A percentile compares a stretch with the other conserved stretches of the same genome.
These are phyloP conservation scores for Anarhynchus alexandrinus DNA, from an alignment of 2,113 vertebrate species.

Conservation along the genomic window DNA sequence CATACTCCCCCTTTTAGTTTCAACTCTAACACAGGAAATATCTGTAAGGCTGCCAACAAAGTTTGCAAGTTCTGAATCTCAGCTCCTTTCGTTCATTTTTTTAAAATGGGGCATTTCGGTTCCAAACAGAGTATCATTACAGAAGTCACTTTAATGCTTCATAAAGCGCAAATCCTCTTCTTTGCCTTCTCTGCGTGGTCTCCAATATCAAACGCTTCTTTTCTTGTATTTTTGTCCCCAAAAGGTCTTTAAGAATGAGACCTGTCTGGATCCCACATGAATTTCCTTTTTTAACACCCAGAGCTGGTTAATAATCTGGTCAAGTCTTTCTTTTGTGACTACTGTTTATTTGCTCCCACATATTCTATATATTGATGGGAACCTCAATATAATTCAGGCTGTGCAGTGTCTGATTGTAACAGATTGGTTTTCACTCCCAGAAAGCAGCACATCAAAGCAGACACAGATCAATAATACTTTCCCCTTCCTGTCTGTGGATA, in stretches of 20 bases:
- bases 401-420: slow-evolving; percentile 40
- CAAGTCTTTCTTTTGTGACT: slow-evolving; percentile 26
- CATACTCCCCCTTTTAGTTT: neutral
- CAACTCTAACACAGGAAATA: neutral
- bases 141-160: slow-evolving; percentile 25
- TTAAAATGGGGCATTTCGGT: neutral
- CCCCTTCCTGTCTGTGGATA: neutral
- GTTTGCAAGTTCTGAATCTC: neutral
- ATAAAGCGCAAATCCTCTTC: slow-evolving; percentile 25
- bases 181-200: slow-evolving; percentile 41
- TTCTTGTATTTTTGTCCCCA: slow-evolving; percentile 37
- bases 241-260: slow-evolving; percentile 47
- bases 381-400: slow-evolving; percentile 49
- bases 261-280: slow-evolving; percentile 29
- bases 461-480: slow-evolving; percentile 41
- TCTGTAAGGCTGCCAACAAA: neutral
- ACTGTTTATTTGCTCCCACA: slow-evolving; percentile 45
- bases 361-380: slow-evolving; percentile 50
- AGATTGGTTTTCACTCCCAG: slow-evolving; percentile 43
- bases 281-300: slow-evolving; percentile 15
- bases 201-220: slow-evolving; percentile 28
- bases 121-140: slow-evolving; percentile 25
- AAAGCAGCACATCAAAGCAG: slow-evolving; percentile 49
- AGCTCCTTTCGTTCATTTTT: neutral
- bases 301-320: slow-evolving; percentile 40